phyloP scores from a whole-genome alignment of 1,140 invertebrate species.

The Zaprionus africanus region DNA sequence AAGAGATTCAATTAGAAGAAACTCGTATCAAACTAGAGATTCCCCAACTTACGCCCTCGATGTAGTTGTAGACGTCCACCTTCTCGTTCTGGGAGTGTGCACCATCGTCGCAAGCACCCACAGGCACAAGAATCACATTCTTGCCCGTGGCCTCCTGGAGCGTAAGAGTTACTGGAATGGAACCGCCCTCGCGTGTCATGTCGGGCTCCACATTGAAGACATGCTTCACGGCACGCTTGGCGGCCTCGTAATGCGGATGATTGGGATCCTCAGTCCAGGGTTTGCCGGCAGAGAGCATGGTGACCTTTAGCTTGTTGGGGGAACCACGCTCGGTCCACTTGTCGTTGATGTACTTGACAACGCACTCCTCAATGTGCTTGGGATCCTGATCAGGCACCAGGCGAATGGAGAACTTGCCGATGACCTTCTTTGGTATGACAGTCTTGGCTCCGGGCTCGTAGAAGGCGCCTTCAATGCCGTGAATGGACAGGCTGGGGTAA shows the following conservation, averaged over 20 bases:
- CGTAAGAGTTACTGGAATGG: conserved; percentile 97
- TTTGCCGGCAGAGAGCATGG: conserved; percentile 89
- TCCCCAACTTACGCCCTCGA: conserved; percentile 92
- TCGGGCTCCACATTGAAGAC: conserved; percentile 97
- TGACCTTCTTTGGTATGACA: conserved; percentile 97
- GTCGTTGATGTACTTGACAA: conserved; percentile 90
- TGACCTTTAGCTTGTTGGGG: conserved; percentile 93
- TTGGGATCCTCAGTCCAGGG: conserved; percentile 96
- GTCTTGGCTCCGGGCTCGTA: conserved; percentile 96
- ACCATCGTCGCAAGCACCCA: conserved; percentile 97
- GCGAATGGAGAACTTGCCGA: conserved; percentile 98
- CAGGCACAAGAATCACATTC: conserved; percentile 96
- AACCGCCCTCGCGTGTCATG: conserved; percentile 97
- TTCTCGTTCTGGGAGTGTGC: conserved; percentile 99
- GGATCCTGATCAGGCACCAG: conserved; percentile 96
- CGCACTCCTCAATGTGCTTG: conserved; percentile 89
- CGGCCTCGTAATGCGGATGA: conserved; percentile 96
- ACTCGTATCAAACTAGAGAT: background rate
- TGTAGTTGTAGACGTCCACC: conserved; percentile 95
- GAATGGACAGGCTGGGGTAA: conserved; percentile 94
- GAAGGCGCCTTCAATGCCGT: conserved; percentile 95
- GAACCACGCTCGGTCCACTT: conserved; percentile 90
- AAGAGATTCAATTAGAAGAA: background rate
- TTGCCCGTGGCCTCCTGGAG: conserved; percentile 95
- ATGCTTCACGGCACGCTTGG: conserved; percentile 92